Base-by-base conservation (phyloP, 1,140 invertebrate species). In the Tribolium castaneum region DNA sequence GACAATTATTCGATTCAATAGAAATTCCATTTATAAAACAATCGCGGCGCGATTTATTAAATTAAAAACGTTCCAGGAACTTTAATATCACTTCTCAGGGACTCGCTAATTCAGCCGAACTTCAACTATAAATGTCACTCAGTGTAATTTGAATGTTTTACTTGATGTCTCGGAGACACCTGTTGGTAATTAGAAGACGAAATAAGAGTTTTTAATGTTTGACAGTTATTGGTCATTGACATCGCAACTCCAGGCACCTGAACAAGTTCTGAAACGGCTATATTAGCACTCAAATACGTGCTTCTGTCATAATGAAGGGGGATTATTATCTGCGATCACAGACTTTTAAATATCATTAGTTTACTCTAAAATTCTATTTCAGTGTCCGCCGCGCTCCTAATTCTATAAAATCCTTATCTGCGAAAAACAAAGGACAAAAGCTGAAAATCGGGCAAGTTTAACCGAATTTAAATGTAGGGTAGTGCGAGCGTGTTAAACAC, bases 391-490 rank as follows among this genome's bases (percentile, higher is more conserved):
- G 39, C 6, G 34, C 6, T 39, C 1, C 39, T 45, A 45, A 45
- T 45, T 45, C 39, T 9, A 45, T 39, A 39, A 39, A 39, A 39
- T 39, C 34, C 34, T 7, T 39, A 39, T 30, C 6, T 30, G 25
- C 25, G 4, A 56, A 56, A 59, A 59, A 59, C 10, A 19, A 25
- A 25, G n/a, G 10, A 5, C 19, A 59, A 59, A 59, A 59, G 54
- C 13, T 59, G 54, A 19, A 45, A 25, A 59, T 56, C 54, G 7
- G 54, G 9, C 9, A 56, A 56, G 7, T 56, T 62, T 62, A 30
- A 62, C 22, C 56, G 16, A 62, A 62, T 25, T 66, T 66, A 66
- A 66, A 66, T 35, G 19, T 59, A 59, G 54, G 54, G 59, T 34
- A 66, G 10, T 13, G n/a, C 13, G 59, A n/a, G 12, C 59, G 59